phyloP scores from a whole-genome alignment of 2,888 invertebrate genomes.

The Acleris laterana region DNA sequence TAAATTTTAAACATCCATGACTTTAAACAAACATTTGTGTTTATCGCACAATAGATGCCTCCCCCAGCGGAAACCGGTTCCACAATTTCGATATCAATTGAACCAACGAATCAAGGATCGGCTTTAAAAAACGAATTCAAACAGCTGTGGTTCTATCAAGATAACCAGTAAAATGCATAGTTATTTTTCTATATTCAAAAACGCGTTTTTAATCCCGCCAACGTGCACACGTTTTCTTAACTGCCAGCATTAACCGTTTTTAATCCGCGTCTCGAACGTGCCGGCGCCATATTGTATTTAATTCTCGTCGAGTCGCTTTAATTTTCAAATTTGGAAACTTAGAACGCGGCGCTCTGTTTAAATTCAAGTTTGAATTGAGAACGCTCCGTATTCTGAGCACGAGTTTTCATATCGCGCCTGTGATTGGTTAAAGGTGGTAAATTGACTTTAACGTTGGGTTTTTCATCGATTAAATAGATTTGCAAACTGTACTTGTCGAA shows the following conservation, averaged over 20 bases:
- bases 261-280: slow-evolving; percentile 40
- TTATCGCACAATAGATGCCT: no score
- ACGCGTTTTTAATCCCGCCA: slow-evolving; percentile 7
- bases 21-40: no score
- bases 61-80: no score
- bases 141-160: not conserved
- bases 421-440: slow-evolving; percentile 42
- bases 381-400: slow-evolving; percentile 75
- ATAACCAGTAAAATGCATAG: not conserved
- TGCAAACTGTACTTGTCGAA: no score
- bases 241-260: slow-evolving; percentile 37
- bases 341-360: slow-evolving; percentile 71
- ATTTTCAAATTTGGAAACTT: slow-evolving; percentile 81
- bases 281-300: slow-evolving; percentile 71
- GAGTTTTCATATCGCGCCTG: slow-evolving; percentile 74
- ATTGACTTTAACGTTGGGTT: slow-evolving; percentile 17
- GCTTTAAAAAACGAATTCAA: no score
- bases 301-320: slow-evolving; percentile 77
- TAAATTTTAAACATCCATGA: no score
- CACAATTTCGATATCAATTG: no score
- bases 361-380: slow-evolving; percentile 81
- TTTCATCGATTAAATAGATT: not conserved
- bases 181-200: not conserved
- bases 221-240: slow-evolving; percentile 21
- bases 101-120: no score